Conservation (phyloP, 2,113 vertebrate species). For the Plotosus lineatus region DNA sequence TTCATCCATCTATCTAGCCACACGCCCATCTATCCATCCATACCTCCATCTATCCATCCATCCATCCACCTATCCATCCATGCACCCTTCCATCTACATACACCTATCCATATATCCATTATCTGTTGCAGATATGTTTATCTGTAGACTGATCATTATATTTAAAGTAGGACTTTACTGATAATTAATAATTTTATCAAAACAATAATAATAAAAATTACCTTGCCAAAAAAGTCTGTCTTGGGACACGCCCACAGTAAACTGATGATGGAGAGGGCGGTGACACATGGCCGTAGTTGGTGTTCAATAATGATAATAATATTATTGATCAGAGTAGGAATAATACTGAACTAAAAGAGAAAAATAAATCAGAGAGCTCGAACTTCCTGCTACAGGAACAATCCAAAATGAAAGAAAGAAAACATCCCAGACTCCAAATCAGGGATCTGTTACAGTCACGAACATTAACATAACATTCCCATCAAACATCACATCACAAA, state of each 20-base stretch:
- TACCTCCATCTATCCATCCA: too few relatives aligned
- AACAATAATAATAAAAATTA: neutral
- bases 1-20: too few relatives aligned
- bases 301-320: constrained; percentile 1
- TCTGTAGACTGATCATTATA: neutral
- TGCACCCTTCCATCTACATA: too few relatives aligned
- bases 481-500: neutral
- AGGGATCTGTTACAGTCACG: too few relatives aligned
- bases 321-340: constrained; percentile 1
- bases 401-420: neutral
- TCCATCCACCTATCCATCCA: too few relatives aligned
- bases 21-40: too few relatives aligned
- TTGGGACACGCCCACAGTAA: neutral
- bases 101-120: too few relatives aligned
- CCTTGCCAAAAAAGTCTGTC: neutral
- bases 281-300: neutral
- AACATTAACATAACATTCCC: too few relatives aligned
- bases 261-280: neutral
- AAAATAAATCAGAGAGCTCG: neutral
- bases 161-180: neutral
- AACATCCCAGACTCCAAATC: neutral
- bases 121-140: neutral
- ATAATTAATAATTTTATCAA: neutral
- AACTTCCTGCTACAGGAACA: neutral
- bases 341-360: neutral